Evolutionary conservation across 1,140 invertebrate genomes (phyloP).

Genomic region (Oreohelix idahoensis): DNA sequence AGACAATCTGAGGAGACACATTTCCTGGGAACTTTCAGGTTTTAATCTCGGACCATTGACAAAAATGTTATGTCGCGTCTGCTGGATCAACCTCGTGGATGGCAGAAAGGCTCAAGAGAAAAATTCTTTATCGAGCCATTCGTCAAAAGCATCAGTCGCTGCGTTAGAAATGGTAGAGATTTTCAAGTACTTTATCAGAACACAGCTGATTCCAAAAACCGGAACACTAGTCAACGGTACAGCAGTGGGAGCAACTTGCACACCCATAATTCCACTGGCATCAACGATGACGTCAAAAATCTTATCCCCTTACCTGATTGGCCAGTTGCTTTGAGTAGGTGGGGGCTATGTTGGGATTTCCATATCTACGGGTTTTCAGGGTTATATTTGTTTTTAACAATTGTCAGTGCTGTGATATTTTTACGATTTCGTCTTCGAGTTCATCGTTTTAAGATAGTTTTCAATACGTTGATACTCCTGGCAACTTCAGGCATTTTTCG

Average conservation of each 20-base stretch:
- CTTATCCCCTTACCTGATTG: constrained; percentile 42
- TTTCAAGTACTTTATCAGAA: neutral
- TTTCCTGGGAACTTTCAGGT: neutral
- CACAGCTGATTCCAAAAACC: neutral
- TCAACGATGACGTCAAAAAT: neutral
- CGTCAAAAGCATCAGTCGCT: neutral
- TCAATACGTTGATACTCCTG: constrained; percentile 40
- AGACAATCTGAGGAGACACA: neutral
- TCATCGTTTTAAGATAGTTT: constrained; percentile 27
- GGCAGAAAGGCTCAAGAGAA: neutral
- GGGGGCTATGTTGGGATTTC: constrained; percentile 35
- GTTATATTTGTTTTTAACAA: constrained; percentile 25
- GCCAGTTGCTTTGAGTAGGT: constrained; percentile 21
- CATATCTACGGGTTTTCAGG: constrained; percentile 40
- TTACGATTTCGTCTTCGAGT: constrained; percentile 31
- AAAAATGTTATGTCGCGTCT: constrained; percentile 1
- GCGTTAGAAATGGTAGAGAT: neutral
- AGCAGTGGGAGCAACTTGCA: neutral
- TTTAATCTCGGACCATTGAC: neutral
- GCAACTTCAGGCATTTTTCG: constrained; percentile 28
- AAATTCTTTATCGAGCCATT: neutral
- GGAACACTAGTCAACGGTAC: neutral
- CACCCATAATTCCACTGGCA: neutral
- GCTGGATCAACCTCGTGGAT: neutral
- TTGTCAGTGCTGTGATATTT: constrained; percentile 16